Base-by-base conservation (phyloP, 2,797 vertebrate species). In the Gallinago stenura region DNA sequence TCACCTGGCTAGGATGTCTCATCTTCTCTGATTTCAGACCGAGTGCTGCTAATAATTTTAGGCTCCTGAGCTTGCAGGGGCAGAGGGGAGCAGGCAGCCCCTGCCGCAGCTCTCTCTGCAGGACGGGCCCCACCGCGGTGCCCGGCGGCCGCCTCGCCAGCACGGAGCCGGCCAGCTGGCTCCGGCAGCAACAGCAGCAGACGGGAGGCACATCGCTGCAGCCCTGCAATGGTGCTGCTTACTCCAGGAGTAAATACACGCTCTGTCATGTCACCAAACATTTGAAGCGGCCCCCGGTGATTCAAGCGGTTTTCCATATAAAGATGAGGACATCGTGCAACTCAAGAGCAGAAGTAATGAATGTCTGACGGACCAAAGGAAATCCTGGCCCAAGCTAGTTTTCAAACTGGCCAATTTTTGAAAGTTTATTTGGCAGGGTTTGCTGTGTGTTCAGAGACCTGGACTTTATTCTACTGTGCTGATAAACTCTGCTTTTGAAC, bases 371-470 rank as follows among this genome's bases (percentile, higher is more conserved):
- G 91, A 87, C 72, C 87, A 83, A 72, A 91, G 75, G 81, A 90
- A 96, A 95, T 93, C 77, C 80, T 82, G 73, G 70, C 64, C 68
- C 64, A 60, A 70, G 65, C 24, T 62, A 56, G 51, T 69, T 89
- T 89, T 86, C 37, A 71, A 93, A 76, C 70, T 12, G 4, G 62
- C 31, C 66, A 51, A 5, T 61, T 95, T 93, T 72, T 88, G 89
- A 78, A 88, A 93, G 72, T 73, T 65, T 95, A 91, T 88, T 94
- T 93, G 93, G 76, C 91, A 95, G 69, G 16, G 28, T 57, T 65
- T 82, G 28, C 51, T 72, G 24, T 60, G 43, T 83, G 48, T 82
- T 91, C 91, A 86, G 82, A 92, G 61, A 86, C 54, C 66, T 75
- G 54, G 26, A 31, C 62, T 83, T 86, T 68, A 81, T 51, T 72